Conservation (phyloP, 2,888 invertebrate species). For the Lithophane leautieri region DNA sequence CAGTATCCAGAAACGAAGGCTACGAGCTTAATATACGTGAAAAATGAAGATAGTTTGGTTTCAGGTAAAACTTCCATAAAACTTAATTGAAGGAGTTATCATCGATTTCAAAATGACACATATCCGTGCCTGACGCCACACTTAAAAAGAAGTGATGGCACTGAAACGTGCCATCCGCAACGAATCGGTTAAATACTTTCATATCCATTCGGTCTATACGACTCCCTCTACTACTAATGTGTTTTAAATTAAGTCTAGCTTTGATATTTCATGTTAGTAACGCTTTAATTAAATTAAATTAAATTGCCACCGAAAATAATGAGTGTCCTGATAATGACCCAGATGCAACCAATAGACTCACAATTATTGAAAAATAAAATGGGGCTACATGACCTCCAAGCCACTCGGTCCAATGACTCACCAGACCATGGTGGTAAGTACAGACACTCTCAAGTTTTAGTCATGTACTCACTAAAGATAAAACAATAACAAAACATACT, state of each 20-base stretch:
- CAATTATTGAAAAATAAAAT: background rate
- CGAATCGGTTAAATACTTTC: background rate
- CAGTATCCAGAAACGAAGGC: too few relatives aligned
- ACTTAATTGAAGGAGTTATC: too few relatives aligned
- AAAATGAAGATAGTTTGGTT: too few relatives aligned
- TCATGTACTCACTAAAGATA: too few relatives aligned
- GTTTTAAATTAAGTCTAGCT: conserved; percentile 1
- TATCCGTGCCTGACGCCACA: too few relatives aligned
- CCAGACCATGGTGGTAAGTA: background rate
- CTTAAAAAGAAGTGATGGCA: too few relatives aligned
- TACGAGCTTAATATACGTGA: too few relatives aligned
- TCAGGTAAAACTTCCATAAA: too few relatives aligned
- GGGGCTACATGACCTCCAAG: background rate
- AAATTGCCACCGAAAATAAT: conserved; percentile 4
- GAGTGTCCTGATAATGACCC: background rate
- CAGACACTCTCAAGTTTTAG: too few relatives aligned
- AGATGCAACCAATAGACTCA: background rate
- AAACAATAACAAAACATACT: background rate
- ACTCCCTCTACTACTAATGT: conserved; percentile 1
- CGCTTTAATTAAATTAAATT: background rate
- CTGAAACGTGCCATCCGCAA: too few relatives aligned
- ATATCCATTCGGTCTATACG: background rate
- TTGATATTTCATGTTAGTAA: background rate
- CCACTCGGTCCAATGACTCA: background rate
- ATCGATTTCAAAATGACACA: too few relatives aligned